Base-by-base conservation (phyloP, 1,140 invertebrate species). In the Zaprionus inermis region DNA sequence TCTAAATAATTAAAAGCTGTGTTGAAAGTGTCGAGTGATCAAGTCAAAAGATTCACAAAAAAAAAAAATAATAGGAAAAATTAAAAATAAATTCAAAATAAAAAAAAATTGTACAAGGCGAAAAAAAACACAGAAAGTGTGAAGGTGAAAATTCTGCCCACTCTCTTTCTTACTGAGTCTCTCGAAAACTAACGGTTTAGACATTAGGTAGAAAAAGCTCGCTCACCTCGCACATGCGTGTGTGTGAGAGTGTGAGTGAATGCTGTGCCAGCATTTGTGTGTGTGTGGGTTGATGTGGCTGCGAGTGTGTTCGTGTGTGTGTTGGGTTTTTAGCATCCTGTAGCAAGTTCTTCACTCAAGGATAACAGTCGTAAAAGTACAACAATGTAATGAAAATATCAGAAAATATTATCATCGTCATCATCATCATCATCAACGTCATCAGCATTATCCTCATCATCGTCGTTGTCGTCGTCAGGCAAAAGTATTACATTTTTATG, bases 361-460 rank as follows among this genome's bases (percentile, higher is more conserved):
- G 84, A 89, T 89, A 89, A 81, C 85, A 84, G 85, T 89, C 84
- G 84, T 89, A 84, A 89, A 89, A 89, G 81, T 82, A 89, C 85
- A 89, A 89, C 85, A 89, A 89, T 89, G 84, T 89, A 76, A 89
- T 89, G 81, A 84, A 89, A 89, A 91, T 91, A 91, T 91, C 82
- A 76, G 67, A 89, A 84, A 88, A 88, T 88, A 89, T 88, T 76
- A 88, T 88, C 83, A 88, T 88, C 79, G 82, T 79, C 68, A 68
- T 80, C 63, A 20, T 71, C 65, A 20, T 46, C 36, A 44, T n/a
- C 36, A 41, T n/a, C 38, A 41, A 16, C 38, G 9, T 41, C 38
- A 7, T 54, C 34, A 34, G 73, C 63, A 32, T 41, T 14, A 41
- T 41, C 38, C n/a, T 41, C 38, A 16, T 44, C 38, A 10, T 54